Conservation (phyloP, 2,888 invertebrate species). For the Temnothorax rugatulus region DNA sequence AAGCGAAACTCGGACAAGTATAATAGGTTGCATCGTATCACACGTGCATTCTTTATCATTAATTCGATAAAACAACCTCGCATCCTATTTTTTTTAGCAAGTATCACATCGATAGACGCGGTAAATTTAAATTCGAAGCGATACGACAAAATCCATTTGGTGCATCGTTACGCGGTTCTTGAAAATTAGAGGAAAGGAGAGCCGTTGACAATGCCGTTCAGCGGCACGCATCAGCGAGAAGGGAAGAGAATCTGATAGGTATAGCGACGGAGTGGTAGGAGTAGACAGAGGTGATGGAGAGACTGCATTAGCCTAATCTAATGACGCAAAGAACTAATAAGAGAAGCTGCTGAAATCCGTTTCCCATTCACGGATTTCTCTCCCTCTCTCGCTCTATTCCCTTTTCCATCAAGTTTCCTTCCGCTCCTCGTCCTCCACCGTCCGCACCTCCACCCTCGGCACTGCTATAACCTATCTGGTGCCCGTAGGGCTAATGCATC, state of each 20-base stretch:
- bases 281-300: constrained; percentile 44
- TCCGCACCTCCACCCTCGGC: constrained; percentile 61
- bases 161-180: constrained; percentile 8
- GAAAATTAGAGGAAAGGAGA: constrained; percentile 45
- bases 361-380: constrained; percentile 74
- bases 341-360: constrained; percentile 75
- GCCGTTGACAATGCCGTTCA: constrained; percentile 67
- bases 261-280: constrained; percentile 48
- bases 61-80: neutral
- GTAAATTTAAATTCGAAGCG: constrained; percentile 17
- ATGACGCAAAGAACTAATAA: constrained; percentile 81
- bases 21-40: neutral
- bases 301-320: constrained; percentile 81
- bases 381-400: constrained; percentile 59
- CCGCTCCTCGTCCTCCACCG: constrained; percentile 55
- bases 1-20: constrained; percentile 32
- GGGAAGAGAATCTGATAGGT: constrained; percentile 49
- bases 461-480: constrained; percentile 76
- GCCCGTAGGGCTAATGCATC: constrained; percentile 83
- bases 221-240: constrained; percentile 34
- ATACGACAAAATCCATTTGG: constrained; percentile 11
- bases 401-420: constrained; percentile 66
- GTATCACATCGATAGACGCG: too few relatives aligned
- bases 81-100: neutral
- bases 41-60: neutral